Base-by-base conservation (phyloP, 2,888 invertebrate species). In the Melieria crassipennis region DNA sequence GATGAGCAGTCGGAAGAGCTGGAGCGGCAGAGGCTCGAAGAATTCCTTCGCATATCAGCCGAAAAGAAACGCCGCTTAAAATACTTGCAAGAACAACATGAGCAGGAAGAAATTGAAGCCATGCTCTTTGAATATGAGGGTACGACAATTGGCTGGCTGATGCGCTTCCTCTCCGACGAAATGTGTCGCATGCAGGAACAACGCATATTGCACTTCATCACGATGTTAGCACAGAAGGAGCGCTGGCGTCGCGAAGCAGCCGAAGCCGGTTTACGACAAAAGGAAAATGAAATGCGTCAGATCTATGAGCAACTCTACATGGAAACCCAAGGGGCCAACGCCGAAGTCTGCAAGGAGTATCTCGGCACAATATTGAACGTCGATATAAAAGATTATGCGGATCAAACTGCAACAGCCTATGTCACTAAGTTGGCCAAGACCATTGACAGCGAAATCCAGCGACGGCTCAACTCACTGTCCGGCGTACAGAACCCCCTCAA, bases 221-320 rank as follows among this genome's bases (percentile, higher is more conserved):
- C 92, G 45, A 88, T 95, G 77, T 86, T 95, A 55, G 93, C 94
- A 0, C 94, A 95, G 79, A 88, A 93, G 47, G 93, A 94, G 79
- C 89, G 94, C 75, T 88, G 90, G 75, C 90, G 91, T 81, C 88
- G 93, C 0, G 95, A 96, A 84, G 94, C 95, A 0, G 91, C 91
- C 7, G 95, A 95, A 84, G 92, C 93, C 3, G 94, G 95, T 1
- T 87, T 92, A 63, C 87, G 94, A 30, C 94, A 96, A 84, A 89
- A 90, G 64, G 95, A 96, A 82, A 90, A 92, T 75, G 88, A 91
- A 69, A 87, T 93, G 55, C 88, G 94, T 6, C 84, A 90, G 7
- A 92, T 94, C 80, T 92, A 94, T 76, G 94, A 95, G 77, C 92
- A 94, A 84, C 91, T 95, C 82, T 95, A 94, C 82, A 91, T 91